phyloP scores from a whole-genome alignment of 2,797 vertebrate genomes.

The Phyllotis vaccarum region DNA sequence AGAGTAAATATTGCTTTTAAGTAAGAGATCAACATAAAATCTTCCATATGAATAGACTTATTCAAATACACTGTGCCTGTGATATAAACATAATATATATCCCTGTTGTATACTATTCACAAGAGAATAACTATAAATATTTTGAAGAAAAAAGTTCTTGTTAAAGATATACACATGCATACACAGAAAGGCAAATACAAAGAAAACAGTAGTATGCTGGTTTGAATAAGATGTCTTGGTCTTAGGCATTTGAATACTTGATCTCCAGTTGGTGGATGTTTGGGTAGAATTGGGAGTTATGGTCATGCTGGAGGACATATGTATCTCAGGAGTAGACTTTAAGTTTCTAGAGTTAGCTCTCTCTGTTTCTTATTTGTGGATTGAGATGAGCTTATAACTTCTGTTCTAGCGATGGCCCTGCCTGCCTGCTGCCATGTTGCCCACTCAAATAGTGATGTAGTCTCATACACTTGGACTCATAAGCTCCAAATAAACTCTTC shows the following conservation, averaged over 20 bases:
- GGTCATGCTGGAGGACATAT: neutral
- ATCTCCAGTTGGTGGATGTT: neutral
- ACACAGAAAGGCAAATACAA: neutral
- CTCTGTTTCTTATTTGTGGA: neutral
- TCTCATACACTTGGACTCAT: neutral
- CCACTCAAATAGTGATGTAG: too few species aligned
- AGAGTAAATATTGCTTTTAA: conserved; percentile 22
- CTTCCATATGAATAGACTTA: neutral
- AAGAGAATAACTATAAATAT: neutral
- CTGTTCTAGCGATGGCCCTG: too few species aligned
- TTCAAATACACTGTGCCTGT: neutral
- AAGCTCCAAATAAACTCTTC: neutral
- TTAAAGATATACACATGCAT: neutral
- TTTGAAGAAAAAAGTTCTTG: neutral
- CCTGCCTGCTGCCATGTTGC: neutral
- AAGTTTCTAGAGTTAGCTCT: neutral
- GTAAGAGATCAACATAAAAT: neutral
- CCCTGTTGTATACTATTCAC: neutral
- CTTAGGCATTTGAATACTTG: neutral
- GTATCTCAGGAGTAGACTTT: too few species aligned
- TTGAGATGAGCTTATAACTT: neutral
- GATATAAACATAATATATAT: neutral
- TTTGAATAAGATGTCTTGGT: neutral
- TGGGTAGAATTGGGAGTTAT: neutral
- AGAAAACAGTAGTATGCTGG: neutral